Base-by-base conservation (phyloP, 2,888 invertebrate species). In the Platynereis dumerilii region DNA sequence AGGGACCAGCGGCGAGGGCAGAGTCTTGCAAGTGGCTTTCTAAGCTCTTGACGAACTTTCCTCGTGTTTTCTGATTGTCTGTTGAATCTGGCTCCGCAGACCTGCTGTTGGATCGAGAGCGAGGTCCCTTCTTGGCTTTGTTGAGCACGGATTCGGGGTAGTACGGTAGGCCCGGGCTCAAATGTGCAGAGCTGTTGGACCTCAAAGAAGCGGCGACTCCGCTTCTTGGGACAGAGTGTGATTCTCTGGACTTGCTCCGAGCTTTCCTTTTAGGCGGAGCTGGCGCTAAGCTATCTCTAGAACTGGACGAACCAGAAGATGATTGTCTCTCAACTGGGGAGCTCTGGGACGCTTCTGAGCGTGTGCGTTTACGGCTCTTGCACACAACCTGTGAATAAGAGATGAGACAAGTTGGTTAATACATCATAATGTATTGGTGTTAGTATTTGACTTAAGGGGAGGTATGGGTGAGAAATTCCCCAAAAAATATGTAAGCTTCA, bases 121-220 rank as follows among this genome's bases (percentile, higher is more conserved):
- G 64, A 17, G 52, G 26, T n/a, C 60, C 60, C 26, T 28, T 48
- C 39, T 56, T 65, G 22, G 29, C n/a, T 48, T 45, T 26, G 20
- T 28, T 45, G 28, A 22, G 28, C 39, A n/a, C 15, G 24, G 53
- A 29, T 26, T 29, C 34, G 22, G 20, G 20, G 28, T 59, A 66
- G 52, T 66, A 66, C 34, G 66, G 60, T 5, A 66, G 48, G 34
- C 66, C 69, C 12, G 65, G 64, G n/a, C 64, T 54, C 12, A 69
- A 22, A 1, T 63, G 60, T 7, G 69, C 66, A 15, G 57, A 44
- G 15, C 64, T 57, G 58, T 66, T 69, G 3, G 69, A 69, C 39
- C 69, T 44, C 20, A 69, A 61, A 20, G 68, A 48, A 17, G 65
- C 62, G 15, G 64, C 48, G 12, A 42, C 58, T 17, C 53, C 64